Base-by-base conservation (phyloP, 1,140 invertebrate genomes). In the Neoseiulus cucumeris region DNA sequence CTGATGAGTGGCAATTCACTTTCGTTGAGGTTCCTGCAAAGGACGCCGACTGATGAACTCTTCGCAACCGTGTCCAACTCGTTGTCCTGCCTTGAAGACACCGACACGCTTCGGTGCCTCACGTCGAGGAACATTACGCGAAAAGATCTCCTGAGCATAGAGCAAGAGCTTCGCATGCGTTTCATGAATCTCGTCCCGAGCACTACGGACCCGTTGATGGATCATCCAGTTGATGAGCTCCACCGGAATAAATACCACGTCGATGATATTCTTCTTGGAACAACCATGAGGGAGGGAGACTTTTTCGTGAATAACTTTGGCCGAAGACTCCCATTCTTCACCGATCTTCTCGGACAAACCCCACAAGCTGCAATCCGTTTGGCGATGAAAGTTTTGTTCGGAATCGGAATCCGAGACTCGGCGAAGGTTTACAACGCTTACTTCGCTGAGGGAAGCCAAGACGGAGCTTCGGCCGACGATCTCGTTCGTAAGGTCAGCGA, bases 1-100 rank as follows among this genome's bases (percentile, higher is more conserved):
- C 67, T 79, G 66, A 66, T 70, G 51, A 69, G 69, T 39, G 69
- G 70, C 22, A 20, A 12, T 25, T 59, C 51, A 25, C 22, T 25
- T 6, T 59, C 51, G 4, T 6, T 25, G 14, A 59, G 22, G 33
- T 59, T 59, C 33, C 6, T 25, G 25, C 51, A 59, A 25, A 25
- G 33, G 9, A 59, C 51, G 2, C 2, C 51, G 0, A 14, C 51
- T 9, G 51, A 59, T 14, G 51, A 59, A 2, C 25, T 59, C 12
- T 29, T 59, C 14, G 25, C 2, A 59, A 33, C 51, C 14, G 33
- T 59, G 14, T 2, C 51, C 14, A 25, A 29, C 33, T 14, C 51
- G 2, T 9, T 59, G 51, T 25, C 25, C 1, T 59, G 51, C 33
- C 33, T 59, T 9, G 51, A 59, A 1, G 25, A 14, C 17, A 20